Base-by-base conservation (phyloP, 2,113 vertebrate genomes). In the Speoplatyrhinus poulsoni region DNA sequence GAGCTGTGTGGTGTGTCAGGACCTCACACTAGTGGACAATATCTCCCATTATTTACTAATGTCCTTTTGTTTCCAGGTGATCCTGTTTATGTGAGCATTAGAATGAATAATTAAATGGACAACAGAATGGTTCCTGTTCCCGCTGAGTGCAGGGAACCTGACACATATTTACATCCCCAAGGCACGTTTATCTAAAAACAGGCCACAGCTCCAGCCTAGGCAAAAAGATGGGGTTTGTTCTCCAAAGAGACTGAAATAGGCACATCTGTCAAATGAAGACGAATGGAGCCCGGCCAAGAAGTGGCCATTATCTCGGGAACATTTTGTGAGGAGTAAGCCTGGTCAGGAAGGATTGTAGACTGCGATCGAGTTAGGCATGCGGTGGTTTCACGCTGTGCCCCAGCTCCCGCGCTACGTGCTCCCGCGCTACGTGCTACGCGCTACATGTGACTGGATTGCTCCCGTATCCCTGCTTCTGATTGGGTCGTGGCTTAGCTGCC, bases 351-450 rank as follows among this genome's bases (percentile, higher is more conserved):
- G 46, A 12, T 50, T 62, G 33, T 68, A 77, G 78, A 73, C 78
- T 62, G 59, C 46, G 71, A 70, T 58, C 79, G 77, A 77, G 78
- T 81, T 79, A 75, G 46, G 17, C 46, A 33, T 70, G 69, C 60
- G 56, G 65, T 4, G 54, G 62, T 70, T 72, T 67, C 61, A 75
- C 3, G 6, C 48, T 65, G 46, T 73, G 56, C 33, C 61, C 41
- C 46, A 26, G 19, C 17, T 58, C 62, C 33, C 36, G 11, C 9
- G 46, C 66, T 56, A n/a, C 26, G 3, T 46, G 3, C 15, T 41
- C 4, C 36, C 36, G 62, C 8, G 3, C 36, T 41, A 41, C 36
- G 7, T 41, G 9, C 10, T 26, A 60, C 5, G 63, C 55, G n/a
- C 58, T 62, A 52, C 46, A 64, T 62, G 19, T 11, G 32, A 32